Percentiles rank a stretch among this genome's conserved stretches.
Evolutionary conservation across 2,797 vertebrate species (phyloP).

Genomic region (Lepus townsendii): DNA sequence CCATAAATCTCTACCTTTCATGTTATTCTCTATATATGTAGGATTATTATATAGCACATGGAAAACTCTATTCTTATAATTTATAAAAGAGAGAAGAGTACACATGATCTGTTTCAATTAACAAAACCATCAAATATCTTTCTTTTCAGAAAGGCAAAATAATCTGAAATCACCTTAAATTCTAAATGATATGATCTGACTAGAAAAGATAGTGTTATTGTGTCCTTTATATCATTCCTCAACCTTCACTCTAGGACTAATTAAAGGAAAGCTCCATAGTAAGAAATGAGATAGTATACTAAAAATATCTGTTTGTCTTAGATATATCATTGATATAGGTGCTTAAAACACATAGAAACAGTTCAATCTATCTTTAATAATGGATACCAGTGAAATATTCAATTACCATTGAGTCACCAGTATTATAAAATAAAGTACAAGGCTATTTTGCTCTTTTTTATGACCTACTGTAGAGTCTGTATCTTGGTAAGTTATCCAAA

Average conservation of each 20-base stretch:
- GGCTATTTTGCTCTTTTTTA: neutral
- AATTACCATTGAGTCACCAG: neutral
- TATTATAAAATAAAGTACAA: neutral
- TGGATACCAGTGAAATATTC: constrained; percentile 19
- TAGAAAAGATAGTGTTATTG: neutral
- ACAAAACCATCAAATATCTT: constrained; percentile 33
- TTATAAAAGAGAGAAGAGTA: constrained; percentile 62
- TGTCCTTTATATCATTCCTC: neutral
- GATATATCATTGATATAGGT: neutral
- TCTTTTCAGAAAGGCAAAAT: constrained; percentile 67
- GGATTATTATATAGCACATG: constrained; percentile 56
- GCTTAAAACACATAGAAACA: constrained; percentile 1
- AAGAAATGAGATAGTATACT: constrained; percentile 45
- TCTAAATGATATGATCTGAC: constrained; percentile 52
- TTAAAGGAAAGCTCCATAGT: neutral
- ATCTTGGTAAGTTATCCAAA: constrained; percentile 39
- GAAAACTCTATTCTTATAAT: constrained; percentile 32
- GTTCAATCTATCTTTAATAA: neutral
- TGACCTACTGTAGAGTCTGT: neutral
- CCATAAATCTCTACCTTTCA: neutral
- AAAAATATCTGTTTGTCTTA: constrained; percentile 7
- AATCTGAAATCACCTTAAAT: constrained; percentile 66
- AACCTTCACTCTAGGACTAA: constrained; percentile 12
- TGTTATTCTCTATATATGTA: neutral
- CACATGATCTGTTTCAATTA: constrained; percentile 52